phyloP scores from a whole-genome alignment of 30 jellyfish, hydroid and myxozoan species.

The Sanderia malayensis region DNA sequence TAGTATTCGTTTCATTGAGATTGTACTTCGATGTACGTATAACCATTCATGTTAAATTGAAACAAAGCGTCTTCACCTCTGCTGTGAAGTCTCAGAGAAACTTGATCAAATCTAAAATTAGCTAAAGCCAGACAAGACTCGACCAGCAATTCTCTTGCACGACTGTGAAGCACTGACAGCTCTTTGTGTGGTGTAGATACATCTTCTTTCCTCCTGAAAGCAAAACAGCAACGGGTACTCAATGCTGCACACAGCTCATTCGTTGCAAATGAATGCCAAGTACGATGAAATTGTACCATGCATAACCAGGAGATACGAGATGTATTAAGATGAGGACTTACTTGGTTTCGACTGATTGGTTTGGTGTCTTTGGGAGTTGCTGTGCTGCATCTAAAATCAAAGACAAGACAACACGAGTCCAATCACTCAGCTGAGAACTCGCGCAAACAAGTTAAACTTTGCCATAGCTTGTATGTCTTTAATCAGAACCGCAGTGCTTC shows the following conservation, averaged over 20 bases:
- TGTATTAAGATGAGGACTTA: not conserved
- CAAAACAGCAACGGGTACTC: not conserved
- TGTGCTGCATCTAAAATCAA: not conserved
- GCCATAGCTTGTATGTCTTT: too few relatives aligned
- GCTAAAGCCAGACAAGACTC: slow-evolving; percentile 89
- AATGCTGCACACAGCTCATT: too few relatives aligned
- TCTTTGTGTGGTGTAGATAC: slow-evolving; percentile 47
- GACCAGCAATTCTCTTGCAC: slow-evolving; percentile 76
- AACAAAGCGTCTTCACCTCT: slow-evolving; percentile 68
- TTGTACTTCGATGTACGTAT: too few relatives aligned
- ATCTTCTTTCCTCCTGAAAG: slow-evolving; percentile 11
- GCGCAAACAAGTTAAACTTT: too few relatives aligned
- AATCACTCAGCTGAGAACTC: too few relatives aligned
- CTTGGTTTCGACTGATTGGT: not conserved
- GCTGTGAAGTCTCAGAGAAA: slow-evolving; percentile 87
- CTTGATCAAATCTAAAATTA: slow-evolving; percentile 73
- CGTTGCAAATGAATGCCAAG: too few relatives aligned
- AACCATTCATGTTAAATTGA: too few relatives aligned
- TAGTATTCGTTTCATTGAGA: too few relatives aligned
- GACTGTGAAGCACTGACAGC: slow-evolving; percentile 45
- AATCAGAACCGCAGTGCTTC: too few relatives aligned
- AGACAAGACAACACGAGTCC: too few relatives aligned
- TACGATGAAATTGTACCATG: too few relatives aligned
- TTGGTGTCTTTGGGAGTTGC: not conserved
- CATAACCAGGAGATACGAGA: too few relatives aligned